A percentile compares a stretch with the other conserved stretches of the same genome.
Conservation (phyloP, 2,113 vertebrate species). For the Hippoglossus stenolepis region DNA sequence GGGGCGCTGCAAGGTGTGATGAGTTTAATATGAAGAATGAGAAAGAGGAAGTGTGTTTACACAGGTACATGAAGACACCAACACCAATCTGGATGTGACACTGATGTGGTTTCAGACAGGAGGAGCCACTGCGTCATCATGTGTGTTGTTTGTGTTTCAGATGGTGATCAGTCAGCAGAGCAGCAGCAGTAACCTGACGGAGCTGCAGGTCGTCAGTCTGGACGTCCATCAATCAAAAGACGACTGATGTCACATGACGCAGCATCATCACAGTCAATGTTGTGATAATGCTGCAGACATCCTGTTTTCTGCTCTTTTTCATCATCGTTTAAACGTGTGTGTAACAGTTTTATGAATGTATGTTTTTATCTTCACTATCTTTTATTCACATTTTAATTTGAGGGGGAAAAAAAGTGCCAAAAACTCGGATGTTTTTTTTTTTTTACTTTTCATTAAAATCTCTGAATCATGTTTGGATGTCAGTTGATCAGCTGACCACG, state of each 20-base stretch:
- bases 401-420: background rate
- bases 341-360: background rate
- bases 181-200: constrained; percentile 88
- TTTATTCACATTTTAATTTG: background rate
- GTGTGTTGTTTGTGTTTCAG: constrained; percentile 70
- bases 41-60: background rate
- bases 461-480: background rate
- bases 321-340: constrained; percentile 5
- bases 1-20: too few relatives aligned
- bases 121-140: too few relatives aligned
- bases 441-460: background rate
- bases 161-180: constrained; percentile 95
- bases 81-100: background rate
- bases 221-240: constrained; percentile 90
- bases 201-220: constrained; percentile 95
- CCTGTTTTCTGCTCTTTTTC: constrained; percentile 13
- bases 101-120: too few relatives aligned
- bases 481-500: background rate
- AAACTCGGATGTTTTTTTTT: background rate
- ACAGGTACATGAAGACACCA: too few relatives aligned
- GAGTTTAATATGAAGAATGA: too few relatives aligned
- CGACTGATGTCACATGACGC: constrained; percentile 81
- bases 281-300: background rate
- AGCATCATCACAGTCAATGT: background rate
- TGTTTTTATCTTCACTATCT: background rate